Base-by-base conservation (phyloP, 2,113 vertebrate species). In the Pseudonaja textilis region DNA sequence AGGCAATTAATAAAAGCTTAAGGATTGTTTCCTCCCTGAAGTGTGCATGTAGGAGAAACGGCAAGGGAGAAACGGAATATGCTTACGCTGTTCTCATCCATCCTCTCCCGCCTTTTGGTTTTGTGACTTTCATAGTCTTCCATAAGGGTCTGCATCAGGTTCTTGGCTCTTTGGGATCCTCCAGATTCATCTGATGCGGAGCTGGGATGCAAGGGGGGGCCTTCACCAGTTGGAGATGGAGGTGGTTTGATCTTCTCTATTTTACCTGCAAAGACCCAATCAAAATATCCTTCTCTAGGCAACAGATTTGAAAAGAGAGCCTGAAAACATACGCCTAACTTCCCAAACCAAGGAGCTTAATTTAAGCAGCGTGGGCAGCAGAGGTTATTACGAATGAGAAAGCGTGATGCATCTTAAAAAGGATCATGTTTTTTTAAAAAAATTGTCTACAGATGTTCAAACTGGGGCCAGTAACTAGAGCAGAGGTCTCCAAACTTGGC, bases 101-200 rank as follows among this genome's bases (percentile, higher is more conserved):
- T 96, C 94, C 98, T 98, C 96, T 99, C 99, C 93, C 98, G 98
- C 96, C 98, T 98, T 97, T 99, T 99, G 95, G 98, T 98, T 97
- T 99, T 99, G 98, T 99, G 99, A 50, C 98, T 98, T 97, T 99
- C 99, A 6, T 98, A 99, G 97, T 99, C 99, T 94, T 99, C 99
- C 99, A 99, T 98, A 56, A 99, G 98, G 1, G 99, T 99, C 98
- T 99, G 98, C 99, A 99, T 99, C 97, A 98, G 98, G 97, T 99
- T 99, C 97, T 99, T 99, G 96, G 99, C 98, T 54, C 98, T 96
- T 93, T 98, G 98, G 92, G 97, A 96, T 93, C 98, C 99, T 3
- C 97, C 97, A 12, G 98, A 98, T 96, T 99, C 99, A 94, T 99
- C 98, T 0, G 98, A 95, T 23, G 97, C 96, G 8, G 96, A 94